These are phyloP conservation scores for Ciona savignyi DNA, from an alignment of 23 tunicate species.

Conservation along the genomic window DNA sequence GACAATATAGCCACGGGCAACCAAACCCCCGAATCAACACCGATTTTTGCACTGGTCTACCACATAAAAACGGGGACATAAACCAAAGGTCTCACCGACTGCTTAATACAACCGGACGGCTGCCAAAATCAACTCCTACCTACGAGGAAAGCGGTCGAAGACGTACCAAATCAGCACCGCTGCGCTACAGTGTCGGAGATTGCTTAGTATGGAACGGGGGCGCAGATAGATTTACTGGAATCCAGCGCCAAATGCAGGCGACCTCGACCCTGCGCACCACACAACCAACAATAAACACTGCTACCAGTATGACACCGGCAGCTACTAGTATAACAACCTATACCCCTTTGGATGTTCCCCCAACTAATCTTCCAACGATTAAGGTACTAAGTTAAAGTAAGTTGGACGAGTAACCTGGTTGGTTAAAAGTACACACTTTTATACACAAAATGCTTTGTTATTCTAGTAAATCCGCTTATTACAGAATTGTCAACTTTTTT, in stretches of 20 bases:
- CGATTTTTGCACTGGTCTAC: conserved; percentile 63
- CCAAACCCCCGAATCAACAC: conserved; percentile 64
- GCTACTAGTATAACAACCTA: conserved; percentile 63
- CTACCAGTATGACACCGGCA: conserved; percentile 65
- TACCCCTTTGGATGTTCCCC: conserved; percentile 7
- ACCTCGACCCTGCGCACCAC: background rate
- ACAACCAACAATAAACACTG: background rate
- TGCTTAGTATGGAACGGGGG: conserved; percentile 65
- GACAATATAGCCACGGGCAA: conserved; percentile 74
- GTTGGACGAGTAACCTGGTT: too few relatives aligned
- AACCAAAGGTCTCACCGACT: conserved; percentile 43
- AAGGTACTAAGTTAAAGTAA: too few relatives aligned
- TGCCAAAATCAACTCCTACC: conserved; percentile 52
- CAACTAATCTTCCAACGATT: background rate
- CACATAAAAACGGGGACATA: conserved; percentile 15
- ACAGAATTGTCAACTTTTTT: too few relatives aligned
- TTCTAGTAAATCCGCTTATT: too few relatives aligned
- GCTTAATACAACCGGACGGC: conserved; percentile 60
- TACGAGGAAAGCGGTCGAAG: conserved; percentile 49
- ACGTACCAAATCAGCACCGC: conserved; percentile 75
- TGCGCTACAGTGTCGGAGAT: conserved; percentile 65
- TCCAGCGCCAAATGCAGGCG: background rate
- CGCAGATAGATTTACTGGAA: conserved; percentile 1
- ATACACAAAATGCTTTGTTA: too few relatives aligned
- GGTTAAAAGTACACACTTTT: too few relatives aligned